These are phyloP conservation scores for Stomorhina lunata DNA, from an alignment of 2,888 invertebrate species.

Conservation along the genomic window DNA sequence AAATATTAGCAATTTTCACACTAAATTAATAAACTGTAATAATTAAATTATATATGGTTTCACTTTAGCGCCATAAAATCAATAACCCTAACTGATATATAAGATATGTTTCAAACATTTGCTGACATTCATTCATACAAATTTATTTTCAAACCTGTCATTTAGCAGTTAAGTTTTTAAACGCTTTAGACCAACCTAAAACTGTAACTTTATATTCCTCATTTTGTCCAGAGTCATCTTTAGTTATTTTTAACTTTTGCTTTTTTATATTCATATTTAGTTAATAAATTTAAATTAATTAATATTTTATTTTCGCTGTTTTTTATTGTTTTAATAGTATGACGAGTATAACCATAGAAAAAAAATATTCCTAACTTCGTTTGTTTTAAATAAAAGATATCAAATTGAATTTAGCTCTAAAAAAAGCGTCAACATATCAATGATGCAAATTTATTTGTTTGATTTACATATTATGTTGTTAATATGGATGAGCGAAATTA, in stretches of 20 bases:
- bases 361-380: background rate
- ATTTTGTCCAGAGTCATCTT: too few species aligned
- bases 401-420: background rate
- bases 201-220: too few species aligned
- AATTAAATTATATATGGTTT: conserved; percentile 12
- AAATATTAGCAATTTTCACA: background rate
- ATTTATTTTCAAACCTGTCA: too few species aligned
- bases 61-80: conserved; percentile 25
- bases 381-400: background rate
- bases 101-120: too few species aligned
- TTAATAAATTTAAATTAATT: too few species aligned
- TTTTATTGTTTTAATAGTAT: background rate
- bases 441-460: conserved; percentile 50
- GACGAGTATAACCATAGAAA: background rate
- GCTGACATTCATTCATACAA: too few species aligned
- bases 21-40: background rate
- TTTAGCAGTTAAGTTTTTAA: too few species aligned
- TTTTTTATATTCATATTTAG: too few species aligned
- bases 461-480: background rate
- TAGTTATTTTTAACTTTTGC: too few species aligned
- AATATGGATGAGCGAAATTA: background rate
- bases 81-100: too few species aligned
- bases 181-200: too few species aligned
- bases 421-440: conserved; percentile 37
- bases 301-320: too few species aligned